Evolutionary conservation across 2,888 invertebrate genomes (phyloP), one percentile per base, ranked within the genome.

Genomic region (Orthosia gracilis): DNA sequence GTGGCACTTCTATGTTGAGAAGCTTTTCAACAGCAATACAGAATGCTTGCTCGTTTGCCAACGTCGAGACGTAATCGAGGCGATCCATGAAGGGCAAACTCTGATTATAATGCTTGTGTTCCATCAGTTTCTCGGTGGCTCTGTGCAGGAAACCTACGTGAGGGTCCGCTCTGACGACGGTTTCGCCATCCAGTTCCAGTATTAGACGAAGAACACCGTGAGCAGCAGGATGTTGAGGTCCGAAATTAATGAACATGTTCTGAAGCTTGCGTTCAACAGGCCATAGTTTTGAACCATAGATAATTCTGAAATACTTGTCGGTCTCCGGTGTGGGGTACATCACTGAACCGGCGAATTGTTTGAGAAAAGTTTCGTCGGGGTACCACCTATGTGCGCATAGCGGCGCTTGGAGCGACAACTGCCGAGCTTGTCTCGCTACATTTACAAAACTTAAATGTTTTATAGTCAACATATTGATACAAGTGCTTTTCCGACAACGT

Each of bases 181-280:
- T 97, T 97, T 99, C 99, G 59, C 98, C 98, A 80, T 98, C 98
- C 64, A 99, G 92, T 88, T 98, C 97, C 31, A 98, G 92, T 13
- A 99, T 97, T 65, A 99, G 94, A 66, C 99, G 97, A 40, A 99
- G 94, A 54, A 99, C 99, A 12, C 99, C 99, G 90, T 99, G 99
- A 57, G 99, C 99, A 4, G 99, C 98, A 2, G 99, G 99, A 96
- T 99, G 99, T 84, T 98, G 98, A 0, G 99, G 99, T 0, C 99
- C 99, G 92, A 99, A 99, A 92, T 99, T 99, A 18, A 99, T 92
- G 79, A 96, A 96, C 92, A 98, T 97, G 84, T 98, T 98, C 85
- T 97, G 96, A 40, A 98, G 94, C 63, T 96, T 96, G 65, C 97
- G 97, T 88, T 98, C 98, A 15, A 96, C 92, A 0, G 97, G 97